Conservation (phyloP, 2,797 vertebrate species). For the Cichlasoma orientale region DNA sequence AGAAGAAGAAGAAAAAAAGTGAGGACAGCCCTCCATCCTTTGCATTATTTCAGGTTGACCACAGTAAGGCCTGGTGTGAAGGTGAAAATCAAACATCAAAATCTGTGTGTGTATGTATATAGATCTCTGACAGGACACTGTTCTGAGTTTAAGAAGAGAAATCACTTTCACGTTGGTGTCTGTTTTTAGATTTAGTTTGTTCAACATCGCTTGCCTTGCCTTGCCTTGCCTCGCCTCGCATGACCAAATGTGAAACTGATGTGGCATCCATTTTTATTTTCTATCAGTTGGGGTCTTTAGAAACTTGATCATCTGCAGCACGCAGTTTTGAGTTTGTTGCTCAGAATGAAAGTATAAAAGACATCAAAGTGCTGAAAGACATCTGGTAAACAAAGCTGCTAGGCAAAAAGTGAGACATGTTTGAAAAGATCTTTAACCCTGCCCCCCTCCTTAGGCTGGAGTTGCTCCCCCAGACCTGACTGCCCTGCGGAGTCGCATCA, state of each 20-base stretch:
- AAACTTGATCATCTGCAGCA: fast-evolving
- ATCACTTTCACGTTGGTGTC: background rate
- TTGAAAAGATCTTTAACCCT: background rate
- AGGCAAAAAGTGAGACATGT: background rate
- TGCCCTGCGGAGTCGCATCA: conserved; percentile 76
- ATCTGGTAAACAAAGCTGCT: background rate
- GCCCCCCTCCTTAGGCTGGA: conserved; percentile 72
- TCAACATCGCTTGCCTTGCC: background rate
- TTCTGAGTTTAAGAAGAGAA: background rate
- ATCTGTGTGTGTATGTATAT: too few relatives aligned
- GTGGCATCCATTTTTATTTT: background rate
- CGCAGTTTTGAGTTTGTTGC: fast-evolving
- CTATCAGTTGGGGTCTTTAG: background rate
- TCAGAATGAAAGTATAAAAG: background rate
- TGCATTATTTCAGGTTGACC: too few relatives aligned
- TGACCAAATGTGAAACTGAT: background rate
- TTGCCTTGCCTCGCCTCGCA: background rate
- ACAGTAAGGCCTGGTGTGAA: too few relatives aligned
- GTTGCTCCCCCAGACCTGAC: conserved; percentile 73
- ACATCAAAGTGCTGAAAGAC: background rate
- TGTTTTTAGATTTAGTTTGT: background rate
- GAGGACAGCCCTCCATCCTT: too few relatives aligned
- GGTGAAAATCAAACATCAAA: too few relatives aligned
- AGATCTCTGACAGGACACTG: background rate
- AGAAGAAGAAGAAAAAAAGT: too few relatives aligned